These are phyloP conservation scores for Chloroceryle inda DNA, from an alignment of 2,797 vertebrate species.

Conservation along the genomic window DNA sequence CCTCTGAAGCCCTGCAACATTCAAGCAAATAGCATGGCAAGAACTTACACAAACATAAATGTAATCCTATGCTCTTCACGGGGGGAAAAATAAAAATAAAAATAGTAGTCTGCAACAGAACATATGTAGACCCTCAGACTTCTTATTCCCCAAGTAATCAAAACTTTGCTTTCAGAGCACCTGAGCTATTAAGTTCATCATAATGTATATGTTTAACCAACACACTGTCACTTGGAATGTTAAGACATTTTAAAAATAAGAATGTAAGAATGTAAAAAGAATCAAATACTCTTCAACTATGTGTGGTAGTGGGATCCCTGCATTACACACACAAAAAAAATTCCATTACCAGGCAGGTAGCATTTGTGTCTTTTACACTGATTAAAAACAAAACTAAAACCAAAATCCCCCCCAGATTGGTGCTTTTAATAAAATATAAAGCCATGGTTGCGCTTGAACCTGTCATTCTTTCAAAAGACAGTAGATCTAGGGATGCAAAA, in stretches of 20 bases:
- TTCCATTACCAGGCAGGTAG: not conserved
- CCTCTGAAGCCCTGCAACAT: not conserved
- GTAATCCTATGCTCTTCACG: not conserved
- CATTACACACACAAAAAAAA: not conserved
- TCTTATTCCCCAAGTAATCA: not conserved
- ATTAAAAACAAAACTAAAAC: not conserved
- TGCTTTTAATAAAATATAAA: not conserved
- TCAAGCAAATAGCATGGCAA: not conserved
- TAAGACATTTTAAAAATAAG: not conserved
- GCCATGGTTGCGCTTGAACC: not conserved
- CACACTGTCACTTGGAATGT: not conserved
- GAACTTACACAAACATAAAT: not conserved
- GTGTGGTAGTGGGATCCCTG: not conserved
- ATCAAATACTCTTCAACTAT: not conserved
- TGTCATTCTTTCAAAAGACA: not conserved
- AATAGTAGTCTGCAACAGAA: not conserved
- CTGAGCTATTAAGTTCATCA: not conserved
- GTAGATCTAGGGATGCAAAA: not conserved
- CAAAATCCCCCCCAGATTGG: not conserved
- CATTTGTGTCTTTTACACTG: not conserved
- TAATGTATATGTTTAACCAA: not conserved
- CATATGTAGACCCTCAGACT: not conserved
- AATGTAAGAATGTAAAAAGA: not conserved
- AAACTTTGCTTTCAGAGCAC: not conserved
- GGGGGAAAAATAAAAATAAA: not conserved